Percentiles rank a stretch among this genome's conserved stretches.
Conservation (phyloP, 2,797 vertebrate genomes). For the Varecia variegata region DNA sequence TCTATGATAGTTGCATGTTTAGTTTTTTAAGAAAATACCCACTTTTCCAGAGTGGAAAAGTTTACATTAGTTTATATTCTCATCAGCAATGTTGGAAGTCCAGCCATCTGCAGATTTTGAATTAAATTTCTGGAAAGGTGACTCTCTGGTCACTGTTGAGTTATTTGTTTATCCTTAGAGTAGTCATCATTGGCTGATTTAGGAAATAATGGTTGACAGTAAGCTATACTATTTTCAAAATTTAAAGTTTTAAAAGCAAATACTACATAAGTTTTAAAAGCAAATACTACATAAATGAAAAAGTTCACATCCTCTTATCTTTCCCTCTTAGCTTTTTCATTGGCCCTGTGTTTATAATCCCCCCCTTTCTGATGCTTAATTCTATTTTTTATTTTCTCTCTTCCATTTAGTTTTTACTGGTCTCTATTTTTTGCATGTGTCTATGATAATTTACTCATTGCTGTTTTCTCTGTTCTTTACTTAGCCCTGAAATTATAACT, state of each 20-base stretch:
- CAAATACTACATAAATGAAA: neutral
- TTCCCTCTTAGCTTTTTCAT: neutral
- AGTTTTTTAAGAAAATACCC: neutral
- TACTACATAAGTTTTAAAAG: neutral
- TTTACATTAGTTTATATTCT: neutral
- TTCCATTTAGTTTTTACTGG: neutral
- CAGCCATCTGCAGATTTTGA: neutral
- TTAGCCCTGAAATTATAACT: neutral
- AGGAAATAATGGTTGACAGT: neutral
- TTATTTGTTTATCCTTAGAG: neutral
- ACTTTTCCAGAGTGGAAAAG: neutral
- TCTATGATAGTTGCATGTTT: neutral
- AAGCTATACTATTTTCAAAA: neutral
- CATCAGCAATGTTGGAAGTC: neutral
- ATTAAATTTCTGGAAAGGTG: neutral
- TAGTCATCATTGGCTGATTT: neutral
- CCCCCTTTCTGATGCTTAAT: neutral
- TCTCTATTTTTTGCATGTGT: neutral
- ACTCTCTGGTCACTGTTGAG: neutral
- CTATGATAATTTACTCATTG: neutral
- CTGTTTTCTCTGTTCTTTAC: conserved; percentile 22
- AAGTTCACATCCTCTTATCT: neutral
- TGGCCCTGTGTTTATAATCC: neutral
- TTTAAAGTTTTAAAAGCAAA: neutral
- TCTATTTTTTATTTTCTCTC: neutral